Evolutionary conservation across 2,113 vertebrate genomes (phyloP).

Genomic region (Phodopus roborovskii): DNA sequence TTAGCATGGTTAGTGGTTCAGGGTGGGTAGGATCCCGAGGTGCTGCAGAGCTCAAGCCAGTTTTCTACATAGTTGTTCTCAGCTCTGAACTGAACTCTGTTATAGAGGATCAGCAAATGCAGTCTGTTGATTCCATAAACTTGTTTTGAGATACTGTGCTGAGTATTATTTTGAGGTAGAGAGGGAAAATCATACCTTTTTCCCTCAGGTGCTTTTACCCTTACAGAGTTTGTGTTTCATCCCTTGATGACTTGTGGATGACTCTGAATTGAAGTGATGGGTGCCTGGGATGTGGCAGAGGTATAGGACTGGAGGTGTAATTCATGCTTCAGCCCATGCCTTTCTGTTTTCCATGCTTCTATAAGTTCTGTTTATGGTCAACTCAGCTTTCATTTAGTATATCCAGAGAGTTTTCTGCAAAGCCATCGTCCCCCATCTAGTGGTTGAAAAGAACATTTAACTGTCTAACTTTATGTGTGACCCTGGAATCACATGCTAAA

Average conservation of each 20-base stretch:
- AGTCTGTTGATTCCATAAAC: conserved; percentile 49
- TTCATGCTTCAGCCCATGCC: not conserved
- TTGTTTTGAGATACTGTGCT: conserved; percentile 72
- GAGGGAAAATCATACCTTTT: not conserved
- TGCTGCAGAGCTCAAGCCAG: not conserved
- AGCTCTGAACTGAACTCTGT: not conserved
- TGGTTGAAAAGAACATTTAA: not conserved
- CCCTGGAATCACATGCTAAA: not conserved
- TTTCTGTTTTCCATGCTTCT: conserved; percentile 8
- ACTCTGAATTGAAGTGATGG: not conserved
- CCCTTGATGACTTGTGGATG: not conserved
- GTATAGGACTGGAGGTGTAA: not conserved
- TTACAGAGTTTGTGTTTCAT: conserved; percentile 16
- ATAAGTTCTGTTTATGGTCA: not conserved
- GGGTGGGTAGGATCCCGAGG: conserved; percentile 12
- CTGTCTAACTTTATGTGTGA: not conserved
- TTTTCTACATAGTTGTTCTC: not conserved
- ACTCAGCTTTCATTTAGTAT: not conserved
- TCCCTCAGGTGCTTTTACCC: not conserved
- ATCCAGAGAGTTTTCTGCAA: not conserved
- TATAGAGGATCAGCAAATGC: not conserved
- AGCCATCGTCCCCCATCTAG: not conserved
- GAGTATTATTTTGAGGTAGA: not conserved
- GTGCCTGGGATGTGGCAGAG: not conserved
- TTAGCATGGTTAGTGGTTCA: not conserved